Conservation (phyloP, 2,113 vertebrate genomes). For the Crocuta crocuta region DNA sequence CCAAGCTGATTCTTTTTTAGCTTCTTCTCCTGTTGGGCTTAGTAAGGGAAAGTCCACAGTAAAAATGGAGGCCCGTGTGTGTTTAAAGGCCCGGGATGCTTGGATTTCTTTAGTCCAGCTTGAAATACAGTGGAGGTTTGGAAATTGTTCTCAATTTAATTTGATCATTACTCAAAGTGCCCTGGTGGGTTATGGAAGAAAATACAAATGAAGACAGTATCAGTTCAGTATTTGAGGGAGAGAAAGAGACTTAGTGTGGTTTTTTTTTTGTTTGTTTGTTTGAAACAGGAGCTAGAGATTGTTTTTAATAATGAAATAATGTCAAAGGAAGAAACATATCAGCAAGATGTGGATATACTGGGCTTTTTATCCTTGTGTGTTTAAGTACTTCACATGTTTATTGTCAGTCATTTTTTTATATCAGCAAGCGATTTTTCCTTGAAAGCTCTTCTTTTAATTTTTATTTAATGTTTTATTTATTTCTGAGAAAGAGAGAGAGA, state of each 20-base stretch:
- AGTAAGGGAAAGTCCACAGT: not conserved
- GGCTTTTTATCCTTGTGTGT: not conserved
- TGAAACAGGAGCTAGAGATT: not conserved
- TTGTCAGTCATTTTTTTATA: not conserved
- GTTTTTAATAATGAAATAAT: slow-evolving; percentile 11
- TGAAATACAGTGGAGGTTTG: not conserved
- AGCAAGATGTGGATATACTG: not conserved
- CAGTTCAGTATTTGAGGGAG: not conserved
- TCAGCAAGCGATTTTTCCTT: not conserved
- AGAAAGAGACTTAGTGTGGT: not conserved
- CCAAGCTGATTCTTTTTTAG: not conserved
- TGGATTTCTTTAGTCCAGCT: not conserved
- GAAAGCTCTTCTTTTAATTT: not conserved
- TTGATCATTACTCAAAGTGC: not conserved
- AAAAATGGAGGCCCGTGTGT: not conserved
- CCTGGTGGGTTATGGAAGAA: not conserved
- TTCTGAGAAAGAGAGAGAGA: too few species aligned
- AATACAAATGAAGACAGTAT: not conserved
- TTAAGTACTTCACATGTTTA: not conserved
- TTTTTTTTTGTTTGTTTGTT: not conserved
- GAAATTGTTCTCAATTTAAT: not conserved
- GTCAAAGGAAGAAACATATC: not conserved
- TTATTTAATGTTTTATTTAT: too few species aligned
- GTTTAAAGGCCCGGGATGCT: not conserved
- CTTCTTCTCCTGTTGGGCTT: not conserved